These are phyloP conservation scores for Camelus bactrianus DNA, from an alignment of 2,113 vertebrate species.

Conservation along the genomic window DNA sequence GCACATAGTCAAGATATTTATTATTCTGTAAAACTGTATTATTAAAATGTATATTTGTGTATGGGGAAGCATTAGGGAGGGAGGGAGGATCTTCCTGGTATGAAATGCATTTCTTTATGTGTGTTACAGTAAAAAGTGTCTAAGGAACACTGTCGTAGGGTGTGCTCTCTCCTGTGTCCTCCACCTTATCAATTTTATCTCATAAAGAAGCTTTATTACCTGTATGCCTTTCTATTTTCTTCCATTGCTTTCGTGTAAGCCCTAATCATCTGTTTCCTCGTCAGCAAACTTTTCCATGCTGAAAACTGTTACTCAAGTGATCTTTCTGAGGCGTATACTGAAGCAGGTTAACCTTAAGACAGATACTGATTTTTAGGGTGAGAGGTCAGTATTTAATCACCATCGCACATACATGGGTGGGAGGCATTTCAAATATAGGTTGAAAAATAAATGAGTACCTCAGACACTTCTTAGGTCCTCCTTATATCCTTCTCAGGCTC, in stretches of 20 bases:
- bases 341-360: not conserved
- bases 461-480: not conserved
- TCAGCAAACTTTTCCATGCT: not conserved
- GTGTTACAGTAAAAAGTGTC: not conserved
- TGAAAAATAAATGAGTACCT: not conserved
- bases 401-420: too few species aligned
- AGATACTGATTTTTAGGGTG: not conserved
- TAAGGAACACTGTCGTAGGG: not conserved
- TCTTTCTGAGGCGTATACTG: not conserved
- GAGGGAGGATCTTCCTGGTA: not conserved
- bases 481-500: not conserved
- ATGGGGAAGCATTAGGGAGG: not conserved
- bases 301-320: not conserved
- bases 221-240: not conserved
- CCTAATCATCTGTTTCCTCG: not conserved
- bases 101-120: not conserved
- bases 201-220: not conserved
- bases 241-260: not conserved
- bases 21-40: not conserved
- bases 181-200: not conserved
- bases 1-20: not conserved
- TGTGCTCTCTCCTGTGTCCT: not conserved
- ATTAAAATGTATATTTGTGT: not conserved
- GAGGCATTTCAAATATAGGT: not conserved
- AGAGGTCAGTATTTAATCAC: not conserved